A percentile compares a stretch with the other conserved stretches of the same genome.
These are phyloP conservation scores for Chelonus insularis DNA, from an alignment of 1,140 invertebrate species.

Conservation along the genomic window DNA sequence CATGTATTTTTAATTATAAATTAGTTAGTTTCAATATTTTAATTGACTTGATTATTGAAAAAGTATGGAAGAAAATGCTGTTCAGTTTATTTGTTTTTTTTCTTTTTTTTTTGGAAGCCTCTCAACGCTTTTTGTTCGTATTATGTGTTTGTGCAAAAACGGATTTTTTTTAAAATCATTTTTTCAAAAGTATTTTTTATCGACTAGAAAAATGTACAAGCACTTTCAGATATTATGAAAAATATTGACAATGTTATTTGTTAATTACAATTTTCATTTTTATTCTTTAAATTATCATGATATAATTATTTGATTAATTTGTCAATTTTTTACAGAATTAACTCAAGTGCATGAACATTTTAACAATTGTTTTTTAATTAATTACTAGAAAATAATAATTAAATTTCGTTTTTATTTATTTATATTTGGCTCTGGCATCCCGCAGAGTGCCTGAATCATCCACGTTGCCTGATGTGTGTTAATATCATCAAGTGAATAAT, in stretches of 20 bases:
- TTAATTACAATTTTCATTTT: no score
- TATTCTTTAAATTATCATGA: no score
- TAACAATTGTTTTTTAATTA: conserved; percentile 14
- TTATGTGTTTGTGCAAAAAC: background rate
- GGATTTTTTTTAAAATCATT: conserved; percentile 10
- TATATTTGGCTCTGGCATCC: conserved; percentile 33
- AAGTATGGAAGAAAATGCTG: conserved; percentile 22
- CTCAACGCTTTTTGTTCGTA: conserved; percentile 25
- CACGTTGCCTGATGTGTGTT: conserved; percentile 37
- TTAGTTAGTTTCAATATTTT: no score
- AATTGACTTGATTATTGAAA: conserved; percentile 19
- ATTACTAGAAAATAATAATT: conserved; percentile 14
- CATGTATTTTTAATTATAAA: no score
- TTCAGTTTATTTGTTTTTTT: no score
- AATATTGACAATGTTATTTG: conserved; percentile 7
- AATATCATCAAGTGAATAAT: background rate
- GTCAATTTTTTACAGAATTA: conserved; percentile 11
- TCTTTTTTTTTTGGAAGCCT: conserved; percentile 30
- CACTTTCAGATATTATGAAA: conserved; percentile 12
- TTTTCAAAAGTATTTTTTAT: conserved; percentile 29
- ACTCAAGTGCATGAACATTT: conserved; percentile 24
- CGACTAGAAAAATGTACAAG: conserved; percentile 33
- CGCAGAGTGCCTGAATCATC: conserved; percentile 36
- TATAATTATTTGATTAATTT: no score
- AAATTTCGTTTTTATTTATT: conserved; percentile 19